Evolutionary conservation across 2,888 invertebrate genomes (phyloP).

Genomic region (Cyaniris semiargus): DNA sequence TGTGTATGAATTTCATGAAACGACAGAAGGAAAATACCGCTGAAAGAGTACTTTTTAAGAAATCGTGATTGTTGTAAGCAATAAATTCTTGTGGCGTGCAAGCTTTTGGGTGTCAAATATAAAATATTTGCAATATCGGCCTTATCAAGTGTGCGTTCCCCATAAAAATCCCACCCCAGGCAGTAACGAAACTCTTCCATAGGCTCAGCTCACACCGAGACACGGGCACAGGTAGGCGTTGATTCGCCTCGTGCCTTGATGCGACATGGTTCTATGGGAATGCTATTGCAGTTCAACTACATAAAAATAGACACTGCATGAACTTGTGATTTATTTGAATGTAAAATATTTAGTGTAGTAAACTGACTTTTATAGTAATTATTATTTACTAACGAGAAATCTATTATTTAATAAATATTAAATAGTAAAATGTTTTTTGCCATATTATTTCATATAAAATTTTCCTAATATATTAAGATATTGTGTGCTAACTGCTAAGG

Average conservation of each 20-base stretch:
- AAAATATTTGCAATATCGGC: not conserved
- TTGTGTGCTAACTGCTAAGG: not conserved
- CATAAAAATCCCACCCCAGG: not conserved
- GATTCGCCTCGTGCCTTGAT: not conserved
- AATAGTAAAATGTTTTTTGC: constrained; percentile 31
- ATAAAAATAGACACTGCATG: constrained; percentile 46
- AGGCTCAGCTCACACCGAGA: not conserved
- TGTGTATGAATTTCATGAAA: constrained; percentile 12
- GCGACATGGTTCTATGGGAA: not conserved
- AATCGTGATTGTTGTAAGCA: not conserved
- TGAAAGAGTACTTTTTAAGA: not conserved
- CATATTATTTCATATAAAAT: not conserved
- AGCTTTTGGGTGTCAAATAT: not conserved
- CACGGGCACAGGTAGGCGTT: not conserved
- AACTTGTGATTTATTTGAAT: constrained; percentile 45
- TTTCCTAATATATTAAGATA: constrained; percentile 23
- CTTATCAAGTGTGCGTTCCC: not conserved
- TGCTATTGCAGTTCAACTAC: not conserved
- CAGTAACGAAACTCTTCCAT: not conserved
- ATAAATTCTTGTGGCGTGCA: not conserved
- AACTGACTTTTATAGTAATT: constrained; percentile 54
- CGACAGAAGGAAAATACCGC: not conserved
- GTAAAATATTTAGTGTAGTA: constrained; percentile 37
- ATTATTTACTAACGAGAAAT: constrained; percentile 53
- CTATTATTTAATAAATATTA: constrained; percentile 39